Base-by-base conservation (phyloP, 2,888 invertebrate species). In the Priocnemis perturbator region DNA sequence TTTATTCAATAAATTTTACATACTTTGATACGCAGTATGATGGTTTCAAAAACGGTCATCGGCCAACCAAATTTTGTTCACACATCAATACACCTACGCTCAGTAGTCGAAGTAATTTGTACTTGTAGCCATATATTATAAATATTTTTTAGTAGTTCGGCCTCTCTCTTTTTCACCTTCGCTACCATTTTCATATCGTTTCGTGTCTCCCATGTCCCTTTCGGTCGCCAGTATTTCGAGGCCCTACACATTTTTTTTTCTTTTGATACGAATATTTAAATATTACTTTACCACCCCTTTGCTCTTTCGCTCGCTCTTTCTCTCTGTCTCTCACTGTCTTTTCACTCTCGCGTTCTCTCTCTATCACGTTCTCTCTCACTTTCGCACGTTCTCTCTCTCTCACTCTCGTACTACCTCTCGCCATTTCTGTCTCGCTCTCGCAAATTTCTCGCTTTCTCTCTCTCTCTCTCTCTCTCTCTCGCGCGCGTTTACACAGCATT, bases 61-160 rank as follows among this genome's bases (percentile, higher is more conserved):
- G 88, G 88, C 87, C 87, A 89, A 89, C 88, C 89, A 88, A 88
- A 88, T 89, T 88, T 89, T 87, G 87, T 88, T 85, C 88, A 88
- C 88, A 87, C 89, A 89, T 88, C 88, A 88, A 89, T 88, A 89
- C 87, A 87, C 85, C 88, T 88, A 88, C 88, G 87, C 86, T 87
- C 88, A 87, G 88, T 89, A 89, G 87, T 89, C 88, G 89, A 89
- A 89, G 88, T 89, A 89, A 89, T 89, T 89, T 89, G 89, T 89
- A 89, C 89, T 89, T 89, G 89, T 89, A 89, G 89, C 89, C 89
- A 89, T 89, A 88, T 88, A 89, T 87, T 87, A 87, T 89, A 88
- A 88, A 88, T 89, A 88, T 86, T 89, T 89, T 87, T 89, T 86
- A 86, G 84, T 87, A 87, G 87, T 87, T 87, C 81, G 79, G 83